Conservation (phyloP, 2,797 vertebrate genomes). For the Microcaecilia unicolor region DNA sequence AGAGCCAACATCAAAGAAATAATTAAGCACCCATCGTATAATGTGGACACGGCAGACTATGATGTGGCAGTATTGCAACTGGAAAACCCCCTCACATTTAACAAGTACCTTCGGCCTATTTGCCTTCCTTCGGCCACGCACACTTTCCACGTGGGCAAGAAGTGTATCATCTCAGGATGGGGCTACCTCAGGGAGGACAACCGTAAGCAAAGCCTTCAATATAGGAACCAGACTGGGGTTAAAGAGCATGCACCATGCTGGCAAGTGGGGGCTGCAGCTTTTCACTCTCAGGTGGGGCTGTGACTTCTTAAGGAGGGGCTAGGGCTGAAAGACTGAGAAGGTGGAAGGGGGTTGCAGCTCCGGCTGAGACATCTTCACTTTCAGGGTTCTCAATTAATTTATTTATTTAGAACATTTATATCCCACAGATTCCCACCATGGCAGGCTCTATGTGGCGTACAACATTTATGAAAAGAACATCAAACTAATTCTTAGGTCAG, state of each 20-base stretch:
- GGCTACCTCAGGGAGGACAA: conserved; percentile 73
- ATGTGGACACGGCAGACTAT: conserved; percentile 66
- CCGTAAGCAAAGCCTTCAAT: no score
- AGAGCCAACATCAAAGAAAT: conserved; percentile 63
- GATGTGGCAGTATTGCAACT: conserved; percentile 81
- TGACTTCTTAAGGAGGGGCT: no score
- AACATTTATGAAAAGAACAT: no score
- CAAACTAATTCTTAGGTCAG: no score
- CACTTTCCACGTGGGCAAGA: conserved; percentile 64
- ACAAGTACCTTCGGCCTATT: conserved; percentile 69
- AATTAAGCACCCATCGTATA: conserved; percentile 66
- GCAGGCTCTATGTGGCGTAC: no score
- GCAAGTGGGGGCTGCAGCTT: not conserved
- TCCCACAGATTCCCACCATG: no score
- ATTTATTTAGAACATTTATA: no score
- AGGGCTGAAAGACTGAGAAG: rapidly evolving
- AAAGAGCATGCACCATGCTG: not conserved
- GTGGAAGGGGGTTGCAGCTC: no score
- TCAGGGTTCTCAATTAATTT: no score
- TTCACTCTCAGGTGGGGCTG: no score
- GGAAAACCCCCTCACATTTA: conserved; percentile 61
- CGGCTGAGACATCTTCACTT: not conserved
- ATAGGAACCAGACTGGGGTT: no score
- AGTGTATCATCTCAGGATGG: conserved; percentile 89
- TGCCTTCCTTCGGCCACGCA: conserved; percentile 75